A percentile compares a stretch with the other conserved stretches of the same genome.
phyloP scores from a whole-genome alignment of 2,888 invertebrate species.

The Deroplatys truncata region DNA sequence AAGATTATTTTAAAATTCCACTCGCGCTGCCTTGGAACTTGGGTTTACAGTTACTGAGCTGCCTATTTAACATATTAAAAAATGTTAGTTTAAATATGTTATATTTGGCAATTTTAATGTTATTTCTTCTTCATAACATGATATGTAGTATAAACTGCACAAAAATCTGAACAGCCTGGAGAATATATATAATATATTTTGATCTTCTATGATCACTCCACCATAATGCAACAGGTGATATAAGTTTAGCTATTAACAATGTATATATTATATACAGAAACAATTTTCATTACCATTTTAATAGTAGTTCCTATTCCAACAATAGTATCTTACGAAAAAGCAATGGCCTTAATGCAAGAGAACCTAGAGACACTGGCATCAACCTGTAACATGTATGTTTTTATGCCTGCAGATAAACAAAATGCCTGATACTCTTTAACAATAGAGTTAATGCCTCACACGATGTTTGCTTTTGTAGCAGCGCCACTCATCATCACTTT shows the following conservation, averaged over 20 bases:
- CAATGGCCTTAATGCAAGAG: background rate
- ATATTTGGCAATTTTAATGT: background rate
- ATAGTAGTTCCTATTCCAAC: background rate
- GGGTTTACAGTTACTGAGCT: background rate
- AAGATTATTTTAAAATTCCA: background rate
- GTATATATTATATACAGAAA: background rate
- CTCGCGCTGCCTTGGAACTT: background rate
- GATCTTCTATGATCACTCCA: background rate
- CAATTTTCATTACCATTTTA: background rate
- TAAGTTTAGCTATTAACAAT: background rate
- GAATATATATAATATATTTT: background rate
- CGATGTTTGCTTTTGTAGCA: constrained; percentile 50
- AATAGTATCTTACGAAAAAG: background rate
- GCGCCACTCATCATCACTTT: constrained; percentile 65
- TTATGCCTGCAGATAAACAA: background rate
- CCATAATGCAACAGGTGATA: background rate
- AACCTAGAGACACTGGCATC: background rate
- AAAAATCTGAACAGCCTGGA: constrained; percentile 9
- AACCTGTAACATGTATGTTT: background rate
- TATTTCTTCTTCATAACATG: background rate
- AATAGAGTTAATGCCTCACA: constrained; percentile 32
- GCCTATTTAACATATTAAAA: background rate
- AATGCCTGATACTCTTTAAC: background rate
- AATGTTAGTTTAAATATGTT: background rate
- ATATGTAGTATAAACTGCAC: constrained; percentile 3